phyloP scores from a whole-genome alignment of 2,797 vertebrate genomes.

The Channallabes apus region DNA sequence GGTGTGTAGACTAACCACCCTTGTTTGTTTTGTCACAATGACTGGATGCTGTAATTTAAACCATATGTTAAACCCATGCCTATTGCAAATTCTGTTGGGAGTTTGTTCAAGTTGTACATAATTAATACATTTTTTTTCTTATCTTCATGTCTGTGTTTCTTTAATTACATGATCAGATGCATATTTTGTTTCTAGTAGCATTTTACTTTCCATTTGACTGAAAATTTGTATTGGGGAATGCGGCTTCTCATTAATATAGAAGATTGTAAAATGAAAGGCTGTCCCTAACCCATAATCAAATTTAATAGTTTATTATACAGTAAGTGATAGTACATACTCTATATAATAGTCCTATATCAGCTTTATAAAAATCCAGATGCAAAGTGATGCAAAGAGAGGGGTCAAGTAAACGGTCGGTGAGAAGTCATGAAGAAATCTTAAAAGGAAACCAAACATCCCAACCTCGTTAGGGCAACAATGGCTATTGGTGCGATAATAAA shows the following conservation, averaged over 20 bases:
- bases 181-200: constrained; percentile 73
- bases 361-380: neutral
- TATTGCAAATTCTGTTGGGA: constrained; percentile 15
- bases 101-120: constrained; percentile 38
- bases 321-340: neutral
- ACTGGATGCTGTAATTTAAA: constrained; percentile 34
- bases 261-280: neutral
- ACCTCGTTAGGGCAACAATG: too few relatives aligned
- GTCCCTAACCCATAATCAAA: neutral
- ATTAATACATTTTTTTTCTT: constrained; percentile 45
- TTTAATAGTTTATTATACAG: neutral
- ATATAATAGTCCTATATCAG: neutral
- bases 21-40: constrained; percentile 1
- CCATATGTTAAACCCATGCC: constrained; percentile 2
- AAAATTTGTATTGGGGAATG: neutral
- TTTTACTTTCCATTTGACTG: constrained; percentile 65
- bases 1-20: constrained; percentile 16
- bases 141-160: constrained; percentile 6
- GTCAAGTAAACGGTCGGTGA: neutral
- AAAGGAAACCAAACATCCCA: neutral
- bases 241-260: neutral
- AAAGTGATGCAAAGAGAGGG: too few relatives aligned
- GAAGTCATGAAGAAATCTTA: neutral
- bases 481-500: too few relatives aligned
- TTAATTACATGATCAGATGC: constrained; percentile 33